A percentile compares a stretch with the other conserved stretches of the same genome.
Conservation (phyloP, 2,113 vertebrate species). For the Syrmaticus mikado region DNA sequence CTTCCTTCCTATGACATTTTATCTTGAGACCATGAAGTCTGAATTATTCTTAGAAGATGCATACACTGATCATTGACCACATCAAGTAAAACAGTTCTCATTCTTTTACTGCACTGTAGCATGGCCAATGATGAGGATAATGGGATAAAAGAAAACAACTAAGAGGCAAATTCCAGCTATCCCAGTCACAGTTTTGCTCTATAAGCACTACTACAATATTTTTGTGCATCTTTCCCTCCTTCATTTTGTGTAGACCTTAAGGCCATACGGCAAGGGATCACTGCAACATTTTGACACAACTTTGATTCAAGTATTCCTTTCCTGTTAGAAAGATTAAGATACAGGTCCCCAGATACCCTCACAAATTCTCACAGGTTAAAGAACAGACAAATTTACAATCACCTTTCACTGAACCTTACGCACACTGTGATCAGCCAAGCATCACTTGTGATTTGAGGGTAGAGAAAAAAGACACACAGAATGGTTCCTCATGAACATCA, state of each 20-base stretch:
- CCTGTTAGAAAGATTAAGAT: neutral
- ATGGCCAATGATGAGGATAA: neutral
- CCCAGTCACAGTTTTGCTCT: neutral
- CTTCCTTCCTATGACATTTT: neutral
- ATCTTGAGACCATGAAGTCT: neutral
- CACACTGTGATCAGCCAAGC: neutral
- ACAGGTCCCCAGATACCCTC: neutral
- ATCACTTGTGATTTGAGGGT: neutral
- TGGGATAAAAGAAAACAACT: neutral
- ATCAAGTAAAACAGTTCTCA: neutral
- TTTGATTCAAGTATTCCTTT: neutral
- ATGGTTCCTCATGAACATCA: accelerated
- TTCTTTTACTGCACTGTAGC: neutral
- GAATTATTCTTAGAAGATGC: neutral
- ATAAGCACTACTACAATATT: neutral
- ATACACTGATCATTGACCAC: neutral
- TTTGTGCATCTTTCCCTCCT: neutral
- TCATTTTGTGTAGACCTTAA: neutral
- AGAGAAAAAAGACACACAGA: neutral
- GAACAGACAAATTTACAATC: neutral
- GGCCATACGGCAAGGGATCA: neutral
- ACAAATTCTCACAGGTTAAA: neutral
- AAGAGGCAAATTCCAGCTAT: neutral
- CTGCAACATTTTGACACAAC: neutral
- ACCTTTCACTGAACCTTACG: neutral